Base-by-base conservation (phyloP, 35 echinoderm and acorn worm genomes). In the Holothuria glaberrima region DNA sequence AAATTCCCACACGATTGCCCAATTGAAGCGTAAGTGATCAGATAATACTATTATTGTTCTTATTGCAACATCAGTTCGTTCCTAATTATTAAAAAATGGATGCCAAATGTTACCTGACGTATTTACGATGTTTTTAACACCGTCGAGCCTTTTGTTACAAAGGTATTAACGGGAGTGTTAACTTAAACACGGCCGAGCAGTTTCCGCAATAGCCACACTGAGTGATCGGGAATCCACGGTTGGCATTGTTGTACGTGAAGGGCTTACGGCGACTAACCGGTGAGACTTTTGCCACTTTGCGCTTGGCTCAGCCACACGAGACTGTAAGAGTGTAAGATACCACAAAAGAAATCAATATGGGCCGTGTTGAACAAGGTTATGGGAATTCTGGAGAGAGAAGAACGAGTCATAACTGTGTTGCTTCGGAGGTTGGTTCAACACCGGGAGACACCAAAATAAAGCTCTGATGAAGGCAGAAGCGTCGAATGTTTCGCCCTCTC, bases 291-390 rank as follows among this genome's bases (percentile, higher is more conserved):
- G 56, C 52, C 80, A 84, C 80, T 59, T 30, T 21, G 29, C 57
- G 22, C 25, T 30, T 63, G 80, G 59, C 56, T 30, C 26, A 84
- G 32, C 31, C 56, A 84, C 54, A 22, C 80, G 46, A 30, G 80
- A 59, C 54, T 26, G 80, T 63, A 84, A 84, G 48, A 59, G 80
- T 59, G 80, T 36, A 84, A 61, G 12, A 33, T 18, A 63, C 9
- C 33, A 84, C 80, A 84, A 84, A 58, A 29, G 80, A 22, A 61
- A 84, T 84, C 80, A 29, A 84, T 84, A 61, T 32, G 57, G 10
- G 0, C 31, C 59, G 80, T 84, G 80, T 84, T 84, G 58, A 84
- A 84, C 80, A 84, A 84, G 80, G 80, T 84, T 84, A 84, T 84
- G 80, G 80, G 80, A 84, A 84, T 84, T 63, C 54, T 31, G 57